phyloP scores from a whole-genome alignment of 2,113 vertebrate species.

The Sisor rabdophorus region DNA sequence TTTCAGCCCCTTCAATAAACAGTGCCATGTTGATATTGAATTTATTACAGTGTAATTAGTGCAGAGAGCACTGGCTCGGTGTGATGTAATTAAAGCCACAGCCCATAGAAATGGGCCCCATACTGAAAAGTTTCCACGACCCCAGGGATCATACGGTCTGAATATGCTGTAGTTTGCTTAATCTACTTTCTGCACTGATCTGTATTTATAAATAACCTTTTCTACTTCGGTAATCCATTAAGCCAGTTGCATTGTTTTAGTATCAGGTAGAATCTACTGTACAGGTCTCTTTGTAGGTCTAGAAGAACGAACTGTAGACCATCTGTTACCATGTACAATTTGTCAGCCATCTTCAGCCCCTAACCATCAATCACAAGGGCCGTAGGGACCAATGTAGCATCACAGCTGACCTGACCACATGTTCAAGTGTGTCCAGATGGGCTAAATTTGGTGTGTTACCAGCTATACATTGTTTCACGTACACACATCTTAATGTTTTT shows the following conservation, averaged over 20 bases:
- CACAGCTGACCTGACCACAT: background rate
- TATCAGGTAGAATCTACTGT: background rate
- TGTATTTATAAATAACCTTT: background rate
- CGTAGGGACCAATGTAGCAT: background rate
- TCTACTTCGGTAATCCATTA: background rate
- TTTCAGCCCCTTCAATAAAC: slow-evolving; percentile 3
- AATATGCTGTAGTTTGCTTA: slow-evolving; percentile 23
- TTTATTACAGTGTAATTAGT: slow-evolving; percentile 26
- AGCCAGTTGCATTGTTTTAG: background rate
- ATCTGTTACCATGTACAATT: slow-evolving; percentile 8
- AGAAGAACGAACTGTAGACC: background rate
- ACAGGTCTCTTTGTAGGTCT: background rate
- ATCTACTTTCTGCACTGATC: slow-evolving; percentile 2
- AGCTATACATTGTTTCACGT: background rate
- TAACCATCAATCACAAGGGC: background rate
- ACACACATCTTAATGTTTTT: background rate
- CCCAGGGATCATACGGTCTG: slow-evolving; percentile 24
- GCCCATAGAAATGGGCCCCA: slow-evolving; percentile 24
- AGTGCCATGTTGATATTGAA: slow-evolving; percentile 25
- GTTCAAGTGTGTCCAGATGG: slow-evolving; percentile 16
- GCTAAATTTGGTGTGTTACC: background rate
- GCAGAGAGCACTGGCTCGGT: slow-evolving; percentile 6
- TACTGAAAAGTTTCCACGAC: slow-evolving; percentile 14
- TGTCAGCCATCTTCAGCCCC: background rate
- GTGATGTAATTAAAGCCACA: slow-evolving; percentile 31